phyloP scores from a whole-genome alignment of 2,888 invertebrate genomes.

The Rhimphoctona megacephalus region DNA sequence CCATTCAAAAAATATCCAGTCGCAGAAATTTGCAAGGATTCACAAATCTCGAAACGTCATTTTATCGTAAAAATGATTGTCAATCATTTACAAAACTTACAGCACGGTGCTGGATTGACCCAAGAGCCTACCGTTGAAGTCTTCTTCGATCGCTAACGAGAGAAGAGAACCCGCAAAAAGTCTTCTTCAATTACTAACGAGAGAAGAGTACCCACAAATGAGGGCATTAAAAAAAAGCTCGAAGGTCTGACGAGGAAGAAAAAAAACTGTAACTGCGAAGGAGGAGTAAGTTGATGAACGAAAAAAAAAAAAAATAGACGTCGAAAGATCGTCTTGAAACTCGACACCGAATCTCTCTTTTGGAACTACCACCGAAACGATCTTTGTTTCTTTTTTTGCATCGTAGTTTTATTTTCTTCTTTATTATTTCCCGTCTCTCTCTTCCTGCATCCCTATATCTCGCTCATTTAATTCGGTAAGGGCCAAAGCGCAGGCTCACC shows the following conservation, averaged over 20 bases:
- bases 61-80: background rate
- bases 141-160: background rate
- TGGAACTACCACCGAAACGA: conserved; percentile 63
- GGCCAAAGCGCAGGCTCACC: conserved; percentile 60
- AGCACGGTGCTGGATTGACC: background rate
- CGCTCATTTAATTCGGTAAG: conserved; percentile 40
- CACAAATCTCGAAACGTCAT: background rate
- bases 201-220: conserved; percentile 1
- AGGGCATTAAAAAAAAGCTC: conserved; percentile 41
- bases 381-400: conserved; percentile 45
- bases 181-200: conserved; percentile 11
- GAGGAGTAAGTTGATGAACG: conserved; percentile 39
- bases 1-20: background rate
- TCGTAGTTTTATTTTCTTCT: conserved; percentile 17
- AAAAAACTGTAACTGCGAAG: conserved; percentile 33
- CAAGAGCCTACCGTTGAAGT: background rate
- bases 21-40: background rate
- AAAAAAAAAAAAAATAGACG: conserved; percentile 58
- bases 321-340: conserved; percentile 65
- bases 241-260: conserved; percentile 30
- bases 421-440: conserved; percentile 49
- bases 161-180: background rate
- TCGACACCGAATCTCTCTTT: conserved; percentile 67
- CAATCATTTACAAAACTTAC: background rate
- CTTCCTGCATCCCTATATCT: conserved; percentile 34